phyloP scores from a whole-genome alignment of 2,113 vertebrate species.

The Nematolebias whitei region DNA sequence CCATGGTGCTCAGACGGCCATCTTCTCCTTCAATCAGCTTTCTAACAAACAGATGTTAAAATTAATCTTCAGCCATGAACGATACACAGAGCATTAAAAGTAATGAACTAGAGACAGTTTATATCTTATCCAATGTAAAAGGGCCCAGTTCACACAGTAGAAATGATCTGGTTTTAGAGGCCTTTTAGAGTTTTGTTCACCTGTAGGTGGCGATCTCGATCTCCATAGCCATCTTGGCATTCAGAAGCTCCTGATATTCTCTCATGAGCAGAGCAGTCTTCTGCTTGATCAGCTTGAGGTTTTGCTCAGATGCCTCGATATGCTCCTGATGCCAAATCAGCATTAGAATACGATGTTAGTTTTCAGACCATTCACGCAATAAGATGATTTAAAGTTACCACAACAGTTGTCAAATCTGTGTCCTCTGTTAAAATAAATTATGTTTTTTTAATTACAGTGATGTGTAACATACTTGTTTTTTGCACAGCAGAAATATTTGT shows the following conservation, averaged over 20 bases:
- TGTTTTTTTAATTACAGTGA: no score
- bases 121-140: neutral
- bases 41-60: constrained; percentile 43
- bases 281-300: constrained; percentile 72
- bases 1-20: constrained; percentile 70
- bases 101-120: neutral
- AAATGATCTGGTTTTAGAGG: neutral
- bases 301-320: constrained; percentile 51
- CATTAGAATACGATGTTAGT: neutral
- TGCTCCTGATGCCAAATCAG: constrained; percentile 48
- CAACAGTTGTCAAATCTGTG: no score
- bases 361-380: no score
- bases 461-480: no score
- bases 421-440: no score
- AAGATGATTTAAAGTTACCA: no score
- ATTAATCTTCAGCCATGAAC: no score
- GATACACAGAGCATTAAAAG: neutral
- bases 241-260: constrained; percentile 82
- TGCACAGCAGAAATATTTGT: no score
- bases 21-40: constrained; percentile 83
- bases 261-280: constrained; percentile 78
- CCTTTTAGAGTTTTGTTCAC: constrained; percentile 40
- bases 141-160: neutral
- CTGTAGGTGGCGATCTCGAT: constrained; percentile 83
- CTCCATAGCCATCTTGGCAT: constrained; percentile 82